Conservation (phyloP, 2,888 invertebrate species). For the Bimastos eiseni region DNA sequence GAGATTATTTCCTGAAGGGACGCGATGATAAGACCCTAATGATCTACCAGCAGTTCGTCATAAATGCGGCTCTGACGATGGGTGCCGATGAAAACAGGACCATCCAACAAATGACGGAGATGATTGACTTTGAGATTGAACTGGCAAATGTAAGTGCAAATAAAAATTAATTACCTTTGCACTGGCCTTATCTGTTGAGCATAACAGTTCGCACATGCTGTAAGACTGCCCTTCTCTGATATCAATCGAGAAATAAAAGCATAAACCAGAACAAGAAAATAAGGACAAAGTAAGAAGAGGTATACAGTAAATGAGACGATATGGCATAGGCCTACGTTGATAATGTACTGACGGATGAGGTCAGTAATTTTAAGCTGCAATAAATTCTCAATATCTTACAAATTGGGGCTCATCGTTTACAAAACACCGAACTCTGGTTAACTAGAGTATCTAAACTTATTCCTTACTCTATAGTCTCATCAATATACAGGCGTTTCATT, state of each 20-base stretch:
- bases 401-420: too few species aligned
- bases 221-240: not conserved
- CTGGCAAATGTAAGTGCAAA: constrained; percentile 80
- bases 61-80: constrained; percentile 79
- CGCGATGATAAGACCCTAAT: constrained; percentile 64
- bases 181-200: not conserved
- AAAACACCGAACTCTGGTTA: too few species aligned
- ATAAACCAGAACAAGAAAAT: too few species aligned
- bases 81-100: constrained; percentile 73
- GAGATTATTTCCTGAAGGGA: constrained; percentile 60
- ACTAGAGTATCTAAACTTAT: too few species aligned
- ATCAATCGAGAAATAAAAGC: not conserved
- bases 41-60: constrained; percentile 89
- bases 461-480: too few species aligned
- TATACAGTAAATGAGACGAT: too few species aligned
- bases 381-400: too few species aligned
- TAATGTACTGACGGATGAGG: not conserved
- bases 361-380: not conserved
- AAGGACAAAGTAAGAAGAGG: too few species aligned
- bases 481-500: too few species aligned
- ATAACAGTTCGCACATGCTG: not conserved
- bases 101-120: constrained; percentile 72
- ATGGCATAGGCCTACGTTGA: not conserved
- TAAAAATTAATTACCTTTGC: constrained; percentile 73
- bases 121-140: constrained; percentile 84